phyloP scores from a whole-genome alignment of 1,140 invertebrate species.

The Metopolophium dirhodum region DNA sequence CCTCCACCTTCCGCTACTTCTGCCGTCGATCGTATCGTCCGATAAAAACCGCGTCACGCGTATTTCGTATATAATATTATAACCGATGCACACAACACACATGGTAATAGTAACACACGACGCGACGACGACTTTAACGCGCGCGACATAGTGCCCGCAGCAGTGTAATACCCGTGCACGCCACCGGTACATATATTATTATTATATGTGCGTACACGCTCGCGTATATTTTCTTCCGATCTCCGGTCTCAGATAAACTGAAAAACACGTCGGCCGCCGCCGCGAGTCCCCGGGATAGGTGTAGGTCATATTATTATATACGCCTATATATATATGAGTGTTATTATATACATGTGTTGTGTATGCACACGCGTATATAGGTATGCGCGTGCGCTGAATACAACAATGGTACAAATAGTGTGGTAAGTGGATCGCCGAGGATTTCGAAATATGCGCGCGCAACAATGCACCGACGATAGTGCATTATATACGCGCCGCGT shows the following conservation, averaged over 20 bases:
- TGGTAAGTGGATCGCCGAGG: conserved; percentile 50
- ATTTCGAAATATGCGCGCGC: conserved; percentile 47
- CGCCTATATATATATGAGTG: neutral
- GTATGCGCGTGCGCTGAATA: conserved; percentile 8
- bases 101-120: conserved; percentile 22
- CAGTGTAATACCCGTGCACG: neutral
- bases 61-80: neutral
- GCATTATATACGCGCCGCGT: neutral
- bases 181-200: neutral
- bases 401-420: conserved; percentile 52
- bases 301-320: neutral
- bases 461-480: neutral
- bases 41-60: conserved; percentile 37
- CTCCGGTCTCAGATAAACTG: conserved; percentile 21
- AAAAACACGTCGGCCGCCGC: neutral
- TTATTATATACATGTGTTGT: neutral
- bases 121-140: neutral
- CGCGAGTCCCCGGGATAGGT: neutral
- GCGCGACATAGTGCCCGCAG: neutral
- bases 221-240: conserved; percentile 44
- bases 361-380: neutral
- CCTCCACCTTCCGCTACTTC: too few relatives aligned
- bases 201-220: neutral
- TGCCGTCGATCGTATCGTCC: neutral
- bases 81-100: neutral